Evolutionary conservation across 2,113 vertebrate species (phyloP), one percentile per base, ranked within the genome.

Genomic region (Crotalus helleri): DNA sequence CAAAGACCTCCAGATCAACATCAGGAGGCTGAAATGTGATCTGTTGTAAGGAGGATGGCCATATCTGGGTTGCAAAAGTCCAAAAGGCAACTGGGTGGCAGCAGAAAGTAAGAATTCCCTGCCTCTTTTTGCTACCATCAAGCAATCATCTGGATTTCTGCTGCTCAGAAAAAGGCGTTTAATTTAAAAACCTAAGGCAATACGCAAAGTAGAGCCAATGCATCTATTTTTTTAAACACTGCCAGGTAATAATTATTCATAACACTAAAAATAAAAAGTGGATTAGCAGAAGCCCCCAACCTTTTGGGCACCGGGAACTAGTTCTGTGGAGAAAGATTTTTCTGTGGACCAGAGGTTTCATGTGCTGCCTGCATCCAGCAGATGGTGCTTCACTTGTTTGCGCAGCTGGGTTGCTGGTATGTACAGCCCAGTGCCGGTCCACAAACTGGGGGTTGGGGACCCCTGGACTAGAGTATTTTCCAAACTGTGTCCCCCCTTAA

Each of bases 131-230:
- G n/a, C 29, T 33, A n/a, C 64, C n/a, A 74, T 74, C 64, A 15
- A 69, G 12, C n/a, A 29, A 15, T 5, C 13, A 33, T 74, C 64
- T 74, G 64, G 13, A 33, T 33, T 74, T 74, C 29, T n/a, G 29
- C 64, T 15, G 64, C 64, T 69, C n/a, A 1, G n/a, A 49, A 33
- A 29, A 33, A 15, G 13, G n/a, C 13, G 17, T 33, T 33, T 33
- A 17, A 33, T 74, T 74, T 96, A 95, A 96, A 95, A 95, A 93
- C 94, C 94, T 95, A 81, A 54, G 51, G 95, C 95, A 95, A 96
- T 33, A 5, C 93, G 92, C 91, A 95, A 61, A 87, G 9, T 12
- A 58, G 81, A 86, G 4, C 39, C 5, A 29, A 46, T 58, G 57
- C 58, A 90, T 49, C 39, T 17, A 64, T 61, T 29, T 49, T n/a